Evolutionary conservation across 1,140 invertebrate genomes (phyloP).

Genomic region (Protaetia brevitarsis): DNA sequence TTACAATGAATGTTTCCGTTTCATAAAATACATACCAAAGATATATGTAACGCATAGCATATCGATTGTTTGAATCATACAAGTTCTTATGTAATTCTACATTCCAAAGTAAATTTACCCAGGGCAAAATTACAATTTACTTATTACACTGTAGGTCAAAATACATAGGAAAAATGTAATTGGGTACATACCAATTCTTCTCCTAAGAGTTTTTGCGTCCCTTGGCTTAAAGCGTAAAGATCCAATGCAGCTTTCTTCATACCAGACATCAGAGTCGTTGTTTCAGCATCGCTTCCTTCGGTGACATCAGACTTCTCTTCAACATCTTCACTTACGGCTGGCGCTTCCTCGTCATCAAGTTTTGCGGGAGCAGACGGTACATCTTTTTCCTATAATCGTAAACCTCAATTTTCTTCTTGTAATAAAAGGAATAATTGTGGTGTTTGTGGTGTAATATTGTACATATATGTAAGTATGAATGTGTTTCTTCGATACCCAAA

Average conservation of each 20-base stretch:
- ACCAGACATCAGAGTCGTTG: slow-evolving; percentile 61
- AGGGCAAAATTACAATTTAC: not conserved
- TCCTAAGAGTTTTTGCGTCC: slow-evolving; percentile 70
- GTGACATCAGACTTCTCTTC: slow-evolving; percentile 33
- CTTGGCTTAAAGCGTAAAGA: slow-evolving; percentile 71
- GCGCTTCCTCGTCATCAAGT: slow-evolving; percentile 33
- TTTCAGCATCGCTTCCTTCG: slow-evolving; percentile 29
- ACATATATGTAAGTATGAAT: too few relatives aligned
- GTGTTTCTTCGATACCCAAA: too few relatives aligned
- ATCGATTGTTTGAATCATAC: too few relatives aligned
- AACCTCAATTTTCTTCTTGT: too few relatives aligned
- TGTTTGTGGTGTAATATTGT: too few relatives aligned
- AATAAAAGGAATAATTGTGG: not conserved
- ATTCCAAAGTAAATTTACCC: too few relatives aligned
- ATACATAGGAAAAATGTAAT: not conserved
- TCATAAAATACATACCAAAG: too few relatives aligned
- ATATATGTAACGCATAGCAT: too few relatives aligned
- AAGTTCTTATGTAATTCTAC: too few relatives aligned
- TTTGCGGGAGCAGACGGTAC: not conserved
- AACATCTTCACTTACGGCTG: slow-evolving; percentile 24
- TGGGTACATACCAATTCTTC: slow-evolving; percentile 49
- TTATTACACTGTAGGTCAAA: not conserved
- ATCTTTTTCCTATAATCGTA: not conserved
- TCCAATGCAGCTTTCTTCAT: slow-evolving; percentile 81
- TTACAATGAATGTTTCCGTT: too few relatives aligned